phyloP scores from a whole-genome alignment of 2,113 vertebrate species.

The Sciurus niger region DNA sequence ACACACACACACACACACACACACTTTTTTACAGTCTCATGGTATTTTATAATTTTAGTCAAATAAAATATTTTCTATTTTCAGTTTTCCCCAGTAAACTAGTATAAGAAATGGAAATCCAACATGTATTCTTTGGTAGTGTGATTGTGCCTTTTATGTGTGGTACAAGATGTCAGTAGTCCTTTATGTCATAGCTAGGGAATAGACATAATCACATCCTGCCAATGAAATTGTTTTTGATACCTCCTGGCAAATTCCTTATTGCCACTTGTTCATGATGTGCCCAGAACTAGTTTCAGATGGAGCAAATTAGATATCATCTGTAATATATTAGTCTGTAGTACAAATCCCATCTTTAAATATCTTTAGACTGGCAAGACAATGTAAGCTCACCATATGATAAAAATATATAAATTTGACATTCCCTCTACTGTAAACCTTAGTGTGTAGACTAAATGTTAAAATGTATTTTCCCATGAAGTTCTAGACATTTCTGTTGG shows the following conservation, averaged over 20 bases:
- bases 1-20: not conserved
- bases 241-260: not conserved
- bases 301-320: not conserved
- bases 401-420: not conserved
- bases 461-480: not conserved
- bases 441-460: not conserved
- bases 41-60: constrained; percentile 39
- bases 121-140: not conserved
- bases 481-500: not conserved
- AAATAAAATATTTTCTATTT: not conserved
- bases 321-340: not conserved
- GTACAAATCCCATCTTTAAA: constrained; percentile 1
- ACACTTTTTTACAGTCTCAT: not conserved
- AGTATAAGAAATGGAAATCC: not conserved
- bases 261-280: not conserved
- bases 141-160: not conserved
- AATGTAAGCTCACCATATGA: not conserved
- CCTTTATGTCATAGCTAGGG: not conserved
- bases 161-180: not conserved
- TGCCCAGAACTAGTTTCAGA: constrained; percentile 12
- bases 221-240: not conserved
- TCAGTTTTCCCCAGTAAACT: constrained; percentile 19
- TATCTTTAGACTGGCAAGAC: not conserved
- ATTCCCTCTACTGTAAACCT: not conserved
- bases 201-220: not conserved